Base-by-base conservation (phyloP, 2,113 vertebrate species). In the Phycodurus eques region DNA sequence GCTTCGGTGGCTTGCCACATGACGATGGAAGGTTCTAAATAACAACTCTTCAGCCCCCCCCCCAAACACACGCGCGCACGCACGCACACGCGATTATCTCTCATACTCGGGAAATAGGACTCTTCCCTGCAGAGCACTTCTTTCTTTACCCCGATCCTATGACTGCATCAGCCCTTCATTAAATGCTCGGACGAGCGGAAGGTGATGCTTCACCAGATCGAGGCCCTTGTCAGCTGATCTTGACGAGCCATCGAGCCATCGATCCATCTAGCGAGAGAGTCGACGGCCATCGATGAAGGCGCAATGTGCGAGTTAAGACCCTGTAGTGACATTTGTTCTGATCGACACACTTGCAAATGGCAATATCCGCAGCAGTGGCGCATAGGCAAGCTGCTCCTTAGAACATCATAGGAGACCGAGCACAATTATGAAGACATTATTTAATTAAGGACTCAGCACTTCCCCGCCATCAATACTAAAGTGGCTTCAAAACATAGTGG, bases 401-500 rank as follows among this genome's bases (percentile, higher is more conserved):
- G 73, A 88, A 86, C 77, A 88, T 68, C 80, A 83, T 82, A 82
- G 80, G 82, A 86, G 82, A 88, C 83, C 77, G 75, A 83, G 83
- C 76, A 86, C 78, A 84, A 76, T 85, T 81, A 86, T 53, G 85
- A 85, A 89, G 76, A 87, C 73, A 81, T 70, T 78, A 85, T 88
- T 85, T 80, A 87, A 82, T 88, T 83, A 89, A 88, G 75, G 81
- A 82, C 83, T 86, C 72, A 72, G 82, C 80, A 82, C 85, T 81
- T 75, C 69, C 66, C 78, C 42, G 83, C 83, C 87, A 88, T 87
- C 86, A 90, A 91, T 90, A 90, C 88, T 92, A 90, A 90, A 92
- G 91, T 93, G 91, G 90, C 87, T 91, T 90, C 60, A 87, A 88
- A 91, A 86, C 83, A 84, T 88, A 91, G 83, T 90, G 88, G 88